Evolutionary conservation across 2,888 invertebrate species (phyloP), one percentile per base, ranked within the genome.

Genomic region (Luperina testacea): DNA sequence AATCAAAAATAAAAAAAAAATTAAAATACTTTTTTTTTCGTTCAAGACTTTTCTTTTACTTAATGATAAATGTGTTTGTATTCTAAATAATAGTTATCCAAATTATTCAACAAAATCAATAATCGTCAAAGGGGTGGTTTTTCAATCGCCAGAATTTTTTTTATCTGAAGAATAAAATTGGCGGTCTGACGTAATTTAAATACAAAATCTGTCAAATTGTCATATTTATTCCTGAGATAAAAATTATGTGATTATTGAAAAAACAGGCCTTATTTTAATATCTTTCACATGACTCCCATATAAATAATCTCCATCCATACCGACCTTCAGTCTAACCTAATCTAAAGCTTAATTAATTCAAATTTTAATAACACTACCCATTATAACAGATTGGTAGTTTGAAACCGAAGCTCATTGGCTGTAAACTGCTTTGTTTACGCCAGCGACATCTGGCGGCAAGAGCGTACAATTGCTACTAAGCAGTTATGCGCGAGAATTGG

Each of bases 401-500:
- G 87, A 91, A 92, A 85, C 91, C 87, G 90, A 89, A 90, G 88
- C 89, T 88, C 89, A 87, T 85, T 85, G 83, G 84, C 72, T 82
- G 78, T 88, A 94, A 93, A 93, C 91, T 89, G 92, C 87, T 90
- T 92, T 93, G 92, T 94, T 94, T 94, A 94, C 90, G 91, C 80
- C 68, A 84, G 72, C 88, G 90, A 81, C 93, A 92, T 92, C 92
- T 92, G 92, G 91, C 84, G 87, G 83, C 83, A 85, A 81, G 82
- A 81, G 84, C 77, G 32, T 82, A 79, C 80, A 78, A 79, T 84
- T 86, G 80, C 79, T 68, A 83, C 74, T 82, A 77, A 84, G 79
- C 73, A 80, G 74, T 76, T 71, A 82, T 53, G 78, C 69, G 83
- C 73, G 75, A 77, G 71, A 72, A 89, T 82, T 74, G 77, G 75